Evolutionary conservation across 1,140 invertebrate genomes (phyloP), one percentile per base, ranked within the genome.

Genomic region (Drosophila busckii): DNA sequence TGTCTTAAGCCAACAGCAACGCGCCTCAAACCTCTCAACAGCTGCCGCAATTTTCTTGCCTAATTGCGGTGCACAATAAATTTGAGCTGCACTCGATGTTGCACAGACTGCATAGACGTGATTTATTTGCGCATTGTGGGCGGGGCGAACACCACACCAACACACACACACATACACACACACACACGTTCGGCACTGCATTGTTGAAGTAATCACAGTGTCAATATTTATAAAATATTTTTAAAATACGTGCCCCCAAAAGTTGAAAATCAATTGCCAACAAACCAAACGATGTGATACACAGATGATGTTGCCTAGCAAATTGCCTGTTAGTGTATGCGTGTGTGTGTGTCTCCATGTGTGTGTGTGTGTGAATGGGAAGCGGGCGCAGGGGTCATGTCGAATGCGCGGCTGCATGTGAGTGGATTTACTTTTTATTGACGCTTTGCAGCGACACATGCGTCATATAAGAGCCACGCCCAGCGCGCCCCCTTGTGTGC

Each of bases 201-300:
- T 17, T 6, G 13, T 10, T 28, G n/a, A 29, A 31, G 31, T 70
- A 66, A 66, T 56, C 50, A 53, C 28, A 48, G 31, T 80, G 75
- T 73, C 73, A 80, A 80, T 82, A 80, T 80, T 80, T 80, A 80
- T 80, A 61, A 80, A 80, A 80, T 80, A 80, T 80, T 80, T 80
- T 73, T 61, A 73, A 82, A 65, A 56, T 80, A 80, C 73, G 73
- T 80, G 73, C 68, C 58, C 53, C 61, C 40, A 34, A 58, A 64
- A 80, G 54, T 73, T 68, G 54, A 65, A 69, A 80, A 82, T 71
- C 75, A 80, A 69, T 80, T 80, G 73, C 19, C 71, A 52, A 29
- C 61, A 62, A n/a, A n/a, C n/a, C n/a, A n/a, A n/a, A n/a, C n/a
- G n/a, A n/a, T 31, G 50, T 25, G 50, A 61, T 42, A 46, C 54